Conservation (phyloP, 2,888 invertebrate genomes). For the Amphipyra berbera region DNA sequence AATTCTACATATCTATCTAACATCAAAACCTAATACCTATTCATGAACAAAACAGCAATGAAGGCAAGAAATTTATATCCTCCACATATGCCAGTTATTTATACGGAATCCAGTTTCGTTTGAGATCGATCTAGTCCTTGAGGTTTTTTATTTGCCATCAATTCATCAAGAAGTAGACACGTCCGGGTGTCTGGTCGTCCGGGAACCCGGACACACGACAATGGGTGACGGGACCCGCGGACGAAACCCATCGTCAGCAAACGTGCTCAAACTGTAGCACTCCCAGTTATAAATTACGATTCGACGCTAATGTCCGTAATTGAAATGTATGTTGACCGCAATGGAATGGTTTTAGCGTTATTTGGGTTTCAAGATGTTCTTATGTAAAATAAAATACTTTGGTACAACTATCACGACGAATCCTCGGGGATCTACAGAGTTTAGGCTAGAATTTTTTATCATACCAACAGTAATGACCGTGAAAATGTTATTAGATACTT, state of each 20-base stretch:
- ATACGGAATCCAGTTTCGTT: conserved; percentile 41
- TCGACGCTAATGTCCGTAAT: conserved; percentile 51
- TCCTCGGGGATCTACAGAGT: not conserved
- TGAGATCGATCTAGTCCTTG: conserved; percentile 42
- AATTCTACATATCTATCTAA: not conserved
- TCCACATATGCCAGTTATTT: conserved; percentile 42
- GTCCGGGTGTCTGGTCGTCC: conserved; percentile 61
- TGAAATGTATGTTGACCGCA: conserved; percentile 20
- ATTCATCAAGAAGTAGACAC: conserved; percentile 78
- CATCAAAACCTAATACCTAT: conserved; percentile 1
- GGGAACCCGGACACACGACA: conserved; percentile 69
- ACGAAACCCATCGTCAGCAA: conserved; percentile 75
- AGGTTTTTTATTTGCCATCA: conserved; percentile 61
- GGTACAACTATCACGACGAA: not conserved
- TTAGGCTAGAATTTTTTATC: too few species aligned
- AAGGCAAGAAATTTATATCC: conserved; percentile 50
- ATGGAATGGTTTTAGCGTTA: conserved; percentile 10
- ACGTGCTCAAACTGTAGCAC: conserved; percentile 68
- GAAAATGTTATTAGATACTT: too few species aligned
- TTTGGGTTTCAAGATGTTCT: conserved; percentile 6
- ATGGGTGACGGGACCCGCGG: conserved; percentile 69
- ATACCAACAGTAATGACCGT: too few species aligned
- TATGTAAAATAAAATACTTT: not conserved
- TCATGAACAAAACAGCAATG: conserved; percentile 20
- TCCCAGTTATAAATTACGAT: conserved; percentile 53